Conservation (phyloP, 2,797 vertebrate species). For the Hippoglossus hippoglossus region DNA sequence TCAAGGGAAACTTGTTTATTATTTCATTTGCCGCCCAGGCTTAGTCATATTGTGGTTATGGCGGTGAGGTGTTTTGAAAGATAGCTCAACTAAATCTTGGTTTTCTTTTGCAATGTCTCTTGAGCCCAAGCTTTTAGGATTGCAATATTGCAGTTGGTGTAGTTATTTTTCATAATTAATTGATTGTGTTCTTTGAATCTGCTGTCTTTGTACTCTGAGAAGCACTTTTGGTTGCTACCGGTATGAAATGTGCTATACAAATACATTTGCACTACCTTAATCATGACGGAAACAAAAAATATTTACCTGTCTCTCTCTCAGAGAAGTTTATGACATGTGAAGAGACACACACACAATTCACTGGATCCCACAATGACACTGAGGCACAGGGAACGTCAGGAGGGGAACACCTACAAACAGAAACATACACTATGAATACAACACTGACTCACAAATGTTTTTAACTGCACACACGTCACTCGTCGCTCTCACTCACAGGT, state of each 20-base stretch:
- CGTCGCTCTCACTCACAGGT: slow-evolving; percentile 70
- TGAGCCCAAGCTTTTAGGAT: too few relatives aligned
- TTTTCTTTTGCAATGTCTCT: too few relatives aligned
- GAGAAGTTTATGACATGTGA: slow-evolving; percentile 70
- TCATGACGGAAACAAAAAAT: not conserved
- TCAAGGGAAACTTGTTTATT: slow-evolving; percentile 2
- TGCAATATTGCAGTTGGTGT: too few relatives aligned
- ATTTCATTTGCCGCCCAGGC: not conserved
- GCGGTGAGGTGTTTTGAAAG: not conserved
- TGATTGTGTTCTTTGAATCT: too few relatives aligned
- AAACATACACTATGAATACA: slow-evolving; percentile 16
- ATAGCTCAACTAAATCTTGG: not conserved
- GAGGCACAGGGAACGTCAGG: slow-evolving; percentile 73
- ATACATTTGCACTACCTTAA: not conserved
- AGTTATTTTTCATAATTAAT: too few relatives aligned
- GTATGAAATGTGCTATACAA: not conserved
- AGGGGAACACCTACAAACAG: slow-evolving; percentile 74
- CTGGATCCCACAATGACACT: slow-evolving; percentile 77
- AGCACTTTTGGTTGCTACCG: not conserved
- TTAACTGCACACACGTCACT: not conserved
- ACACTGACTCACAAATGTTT: not conserved
- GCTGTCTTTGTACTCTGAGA: not conserved
- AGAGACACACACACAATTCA: slow-evolving; percentile 75
- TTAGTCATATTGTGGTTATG: not conserved
- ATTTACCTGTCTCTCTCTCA: slow-evolving; percentile 69